Evolutionary conservation across 2,797 vertebrate genomes (phyloP).

Genomic region (Darevskia nairensis): DNA sequence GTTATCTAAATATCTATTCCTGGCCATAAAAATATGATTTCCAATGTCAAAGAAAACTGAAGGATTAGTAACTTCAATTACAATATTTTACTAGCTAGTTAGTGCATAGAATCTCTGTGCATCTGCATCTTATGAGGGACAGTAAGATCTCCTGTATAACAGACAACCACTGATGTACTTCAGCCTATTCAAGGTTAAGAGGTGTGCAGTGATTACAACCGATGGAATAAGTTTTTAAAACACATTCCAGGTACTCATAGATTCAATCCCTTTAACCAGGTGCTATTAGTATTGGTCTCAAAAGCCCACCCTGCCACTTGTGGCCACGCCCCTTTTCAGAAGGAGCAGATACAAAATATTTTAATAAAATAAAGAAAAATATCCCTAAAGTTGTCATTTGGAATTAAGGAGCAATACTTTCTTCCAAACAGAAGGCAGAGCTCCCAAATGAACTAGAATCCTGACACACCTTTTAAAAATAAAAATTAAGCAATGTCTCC

Average conservation of each 20-base stretch:
- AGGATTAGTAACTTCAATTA: not conserved
- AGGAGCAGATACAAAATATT: not conserved
- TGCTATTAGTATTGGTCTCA: not conserved
- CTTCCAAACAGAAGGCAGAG: not conserved
- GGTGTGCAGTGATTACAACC: not conserved
- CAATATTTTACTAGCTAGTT: rapidly evolving
- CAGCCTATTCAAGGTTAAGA: not conserved
- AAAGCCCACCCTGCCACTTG: not conserved
- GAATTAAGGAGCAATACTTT: not conserved
- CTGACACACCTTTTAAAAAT: not conserved
- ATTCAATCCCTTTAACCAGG: not conserved
- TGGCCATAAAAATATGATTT: not conserved
- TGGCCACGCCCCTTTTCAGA: not conserved
- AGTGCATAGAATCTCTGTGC: not conserved
- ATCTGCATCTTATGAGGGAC: rapidly evolving
- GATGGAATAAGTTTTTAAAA: not conserved
- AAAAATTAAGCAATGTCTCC: not conserved
- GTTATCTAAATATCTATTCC: not conserved
- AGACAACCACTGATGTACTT: not conserved
- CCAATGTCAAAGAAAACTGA: not conserved
- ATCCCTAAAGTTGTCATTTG: not conserved
- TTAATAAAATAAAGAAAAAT: not conserved
- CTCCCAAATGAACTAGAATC: not conserved
- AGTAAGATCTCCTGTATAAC: not conserved
- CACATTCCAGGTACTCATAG: not conserved